These are phyloP conservation scores for Melanogrammus aeglefinus DNA, from an alignment of 2,797 vertebrate species.

Conservation along the genomic window DNA sequence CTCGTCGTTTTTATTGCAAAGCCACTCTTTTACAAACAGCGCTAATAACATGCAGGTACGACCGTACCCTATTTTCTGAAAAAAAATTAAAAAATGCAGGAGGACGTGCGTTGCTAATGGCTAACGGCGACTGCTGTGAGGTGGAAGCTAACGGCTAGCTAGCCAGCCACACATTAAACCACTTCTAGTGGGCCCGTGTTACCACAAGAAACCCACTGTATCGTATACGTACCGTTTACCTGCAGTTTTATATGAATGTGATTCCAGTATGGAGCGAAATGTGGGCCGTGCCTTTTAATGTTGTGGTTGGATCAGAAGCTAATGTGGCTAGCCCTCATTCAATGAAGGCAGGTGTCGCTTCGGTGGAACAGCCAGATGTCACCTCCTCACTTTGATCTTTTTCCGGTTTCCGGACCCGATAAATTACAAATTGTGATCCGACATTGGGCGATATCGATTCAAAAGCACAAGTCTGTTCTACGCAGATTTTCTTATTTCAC, in stretches of 20 bases:
- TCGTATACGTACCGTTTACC: conserved; percentile 64
- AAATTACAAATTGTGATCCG: not conserved
- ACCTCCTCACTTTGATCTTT: conserved; percentile 35
- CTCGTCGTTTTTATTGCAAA: not conserved
- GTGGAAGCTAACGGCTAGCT: not conserved
- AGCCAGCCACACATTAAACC: conserved; percentile 27
- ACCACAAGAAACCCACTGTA: not conserved
- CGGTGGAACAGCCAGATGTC: conserved; percentile 33
- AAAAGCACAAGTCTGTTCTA: not conserved
- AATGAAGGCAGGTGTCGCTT: conserved; percentile 68
- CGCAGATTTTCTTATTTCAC: not conserved
- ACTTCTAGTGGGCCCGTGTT: not conserved
- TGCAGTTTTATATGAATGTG: conserved; percentile 48
- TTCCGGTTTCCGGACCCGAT: conserved; percentile 33
- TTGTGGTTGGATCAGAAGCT: conserved; percentile 27
- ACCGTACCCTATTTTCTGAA: not conserved
- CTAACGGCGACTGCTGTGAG: not conserved
- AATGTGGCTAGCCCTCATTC: conserved; percentile 69
- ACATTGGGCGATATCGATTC: not conserved
- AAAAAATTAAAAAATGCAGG: not conserved
- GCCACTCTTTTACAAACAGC: not conserved
- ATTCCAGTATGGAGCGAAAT: conserved; percentile 21
- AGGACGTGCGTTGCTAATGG: not conserved
- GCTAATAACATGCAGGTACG: not conserved
- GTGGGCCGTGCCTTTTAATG: conserved; percentile 16